Percentiles rank a stretch among this genome's conserved stretches.
Conservation (phyloP, 2,888 invertebrate species). For the Ganaspis brasiliensis region DNA sequence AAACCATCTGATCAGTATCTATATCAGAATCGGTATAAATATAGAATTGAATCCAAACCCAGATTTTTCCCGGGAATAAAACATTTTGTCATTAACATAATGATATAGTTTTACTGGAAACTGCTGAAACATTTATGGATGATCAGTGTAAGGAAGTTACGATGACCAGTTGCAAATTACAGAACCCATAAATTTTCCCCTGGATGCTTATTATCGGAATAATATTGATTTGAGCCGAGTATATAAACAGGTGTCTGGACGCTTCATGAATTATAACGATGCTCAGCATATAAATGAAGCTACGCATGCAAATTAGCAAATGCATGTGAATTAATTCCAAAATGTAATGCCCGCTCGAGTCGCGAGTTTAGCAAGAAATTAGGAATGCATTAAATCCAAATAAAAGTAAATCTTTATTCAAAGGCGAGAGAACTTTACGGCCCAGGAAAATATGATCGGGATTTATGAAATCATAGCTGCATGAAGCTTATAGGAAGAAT, state of each 20-base stretch:
- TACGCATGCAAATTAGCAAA: constrained; percentile 22
- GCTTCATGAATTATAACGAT: constrained; percentile 7
- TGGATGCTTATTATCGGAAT: constrained; percentile 1
- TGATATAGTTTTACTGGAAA: neutral
- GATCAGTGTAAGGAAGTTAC: neutral
- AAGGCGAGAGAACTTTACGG: neutral
- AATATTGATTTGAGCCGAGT: constrained; percentile 36
- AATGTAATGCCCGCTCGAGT: neutral
- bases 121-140: neutral
- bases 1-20: too few species aligned
- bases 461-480: constrained; percentile 31
- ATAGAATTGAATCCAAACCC: too few species aligned
- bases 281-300: constrained; percentile 20
- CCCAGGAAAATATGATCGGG: neutral
- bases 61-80: too few species aligned
- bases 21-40: too few species aligned
- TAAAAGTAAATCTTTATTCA: constrained; percentile 34
- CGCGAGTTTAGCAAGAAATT: constrained; percentile 9
- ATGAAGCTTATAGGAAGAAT: constrained; percentile 1
- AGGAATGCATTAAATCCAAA: constrained; percentile 8
- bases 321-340: constrained; percentile 22
- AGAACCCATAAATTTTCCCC: constrained; percentile 19
- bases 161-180: constrained; percentile 8
- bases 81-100: too few species aligned
- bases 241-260: constrained; percentile 21